phyloP scores from a whole-genome alignment of 2,888 invertebrate genomes.

The Celastrina argiolus region DNA sequence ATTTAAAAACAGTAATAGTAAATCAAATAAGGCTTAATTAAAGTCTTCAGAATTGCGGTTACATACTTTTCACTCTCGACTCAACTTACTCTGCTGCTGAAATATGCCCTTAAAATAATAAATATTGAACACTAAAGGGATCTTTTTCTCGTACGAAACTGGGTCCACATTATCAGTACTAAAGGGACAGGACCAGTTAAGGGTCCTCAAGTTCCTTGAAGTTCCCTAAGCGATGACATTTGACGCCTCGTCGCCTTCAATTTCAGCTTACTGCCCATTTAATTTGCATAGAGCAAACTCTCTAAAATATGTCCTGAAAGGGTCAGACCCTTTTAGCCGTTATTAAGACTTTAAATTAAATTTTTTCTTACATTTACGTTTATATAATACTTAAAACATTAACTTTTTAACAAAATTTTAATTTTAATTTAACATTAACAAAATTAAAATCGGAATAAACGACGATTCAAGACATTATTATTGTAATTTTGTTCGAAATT shows the following conservation, averaged over 20 bases:
- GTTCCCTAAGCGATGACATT: constrained; percentile 33
- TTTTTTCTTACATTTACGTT: background rate
- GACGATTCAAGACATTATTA: background rate
- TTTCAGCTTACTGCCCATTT: constrained; percentile 54
- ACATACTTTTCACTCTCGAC: too few species aligned
- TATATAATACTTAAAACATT: background rate
- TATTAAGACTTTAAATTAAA: constrained; percentile 26
- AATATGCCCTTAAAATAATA: too few species aligned
- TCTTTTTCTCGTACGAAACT: background rate
- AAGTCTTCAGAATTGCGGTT: too few species aligned
- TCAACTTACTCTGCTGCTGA: too few species aligned
- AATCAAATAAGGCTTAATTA: too few species aligned
- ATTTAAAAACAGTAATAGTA: too few species aligned
- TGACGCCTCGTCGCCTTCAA: constrained; percentile 44
- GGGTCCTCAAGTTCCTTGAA: constrained; percentile 23
- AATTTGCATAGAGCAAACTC: constrained; percentile 65
- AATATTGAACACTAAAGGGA: too few species aligned
- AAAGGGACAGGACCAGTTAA: background rate
- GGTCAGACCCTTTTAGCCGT: constrained; percentile 36
- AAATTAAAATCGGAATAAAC: background rate
- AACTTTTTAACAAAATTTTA: too few species aligned
- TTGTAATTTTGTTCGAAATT: too few species aligned
- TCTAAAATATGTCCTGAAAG: constrained; percentile 52
- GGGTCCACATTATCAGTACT: background rate
- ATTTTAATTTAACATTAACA: background rate